Conservation (phyloP, 1,140 invertebrate species). For the Drosophila arizonae region DNA sequence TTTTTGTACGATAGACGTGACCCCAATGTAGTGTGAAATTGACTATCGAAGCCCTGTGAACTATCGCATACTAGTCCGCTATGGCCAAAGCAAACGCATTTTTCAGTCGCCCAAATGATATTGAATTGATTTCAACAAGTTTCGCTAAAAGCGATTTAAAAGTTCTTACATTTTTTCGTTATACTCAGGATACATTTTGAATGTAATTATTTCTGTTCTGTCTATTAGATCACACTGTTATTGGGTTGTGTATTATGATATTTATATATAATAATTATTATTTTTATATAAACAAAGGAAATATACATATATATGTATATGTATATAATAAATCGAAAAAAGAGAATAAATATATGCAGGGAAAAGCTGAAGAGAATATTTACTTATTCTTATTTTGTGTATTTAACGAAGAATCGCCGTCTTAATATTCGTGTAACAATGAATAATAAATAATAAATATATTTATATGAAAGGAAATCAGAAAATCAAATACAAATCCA, state of each 20-base stretch:
- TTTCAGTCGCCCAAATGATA: conserved; percentile 30
- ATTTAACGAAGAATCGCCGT: too few species aligned
- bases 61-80: conserved; percentile 69
- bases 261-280: conserved; percentile 19
- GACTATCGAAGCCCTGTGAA: conserved; percentile 46
- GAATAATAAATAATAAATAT: background rate
- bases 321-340: too few species aligned
- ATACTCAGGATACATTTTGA: conserved; percentile 23
- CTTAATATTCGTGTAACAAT: conserved; percentile 8
- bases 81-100: conserved; percentile 55
- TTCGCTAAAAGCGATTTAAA: conserved; percentile 7
- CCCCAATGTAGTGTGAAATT: conserved; percentile 1
- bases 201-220: conserved; percentile 37
- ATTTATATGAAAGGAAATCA: background rate
- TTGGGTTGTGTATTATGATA: conserved; percentile 14
- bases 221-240: conserved; percentile 29
- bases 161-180: conserved; percentile 2
- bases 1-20: background rate
- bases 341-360: too few species aligned
- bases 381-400: too few species aligned
- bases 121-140: conserved; percentile 7
- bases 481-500: background rate
- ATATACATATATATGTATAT: too few species aligned
- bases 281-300: background rate
- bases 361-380: too few species aligned